These are phyloP conservation scores for Pollimyrus isidori DNA, from an alignment of 2,113 vertebrate species.

Conservation along the genomic window DNA sequence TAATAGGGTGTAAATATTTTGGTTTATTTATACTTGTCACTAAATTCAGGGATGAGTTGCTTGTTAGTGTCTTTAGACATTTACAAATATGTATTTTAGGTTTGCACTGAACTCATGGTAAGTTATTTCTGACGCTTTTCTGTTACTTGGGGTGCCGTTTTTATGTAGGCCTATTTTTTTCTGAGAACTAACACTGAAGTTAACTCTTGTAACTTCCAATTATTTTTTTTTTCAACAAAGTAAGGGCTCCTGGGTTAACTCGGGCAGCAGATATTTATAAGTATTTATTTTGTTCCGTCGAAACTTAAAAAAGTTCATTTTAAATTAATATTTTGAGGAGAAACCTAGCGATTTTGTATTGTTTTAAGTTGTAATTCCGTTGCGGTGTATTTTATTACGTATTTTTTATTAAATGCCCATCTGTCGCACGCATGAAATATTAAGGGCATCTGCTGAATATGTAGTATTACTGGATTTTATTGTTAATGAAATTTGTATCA, in stretches of 20 bases:
- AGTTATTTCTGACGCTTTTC: neutral
- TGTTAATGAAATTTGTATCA: neutral
- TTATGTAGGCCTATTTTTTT: neutral
- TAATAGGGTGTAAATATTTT: neutral
- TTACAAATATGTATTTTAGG: neutral
- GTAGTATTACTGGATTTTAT: neutral
- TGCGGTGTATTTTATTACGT: neutral
- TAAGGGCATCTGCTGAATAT: neutral
- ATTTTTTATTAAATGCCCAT: neutral
- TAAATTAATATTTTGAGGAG: neutral
- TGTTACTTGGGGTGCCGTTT: neutral
- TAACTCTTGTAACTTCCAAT: neutral
- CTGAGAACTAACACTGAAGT: neutral
- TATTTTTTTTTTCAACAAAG: neutral
- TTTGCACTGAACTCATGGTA: neutral
- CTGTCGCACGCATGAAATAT: neutral
- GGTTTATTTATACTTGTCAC: neutral
- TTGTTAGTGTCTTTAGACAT: neutral
- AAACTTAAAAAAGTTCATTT: neutral
- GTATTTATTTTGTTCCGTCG: neutral
- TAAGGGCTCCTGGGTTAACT: neutral
- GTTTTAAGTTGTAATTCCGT: neutral
- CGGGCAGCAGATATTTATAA: neutral
- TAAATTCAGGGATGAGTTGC: neutral
- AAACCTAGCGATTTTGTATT: neutral